Percentiles rank a stretch among this genome's conserved stretches.
Conservation (phyloP, 2,113 vertebrate species). For the Sapayoa aenigma region DNA sequence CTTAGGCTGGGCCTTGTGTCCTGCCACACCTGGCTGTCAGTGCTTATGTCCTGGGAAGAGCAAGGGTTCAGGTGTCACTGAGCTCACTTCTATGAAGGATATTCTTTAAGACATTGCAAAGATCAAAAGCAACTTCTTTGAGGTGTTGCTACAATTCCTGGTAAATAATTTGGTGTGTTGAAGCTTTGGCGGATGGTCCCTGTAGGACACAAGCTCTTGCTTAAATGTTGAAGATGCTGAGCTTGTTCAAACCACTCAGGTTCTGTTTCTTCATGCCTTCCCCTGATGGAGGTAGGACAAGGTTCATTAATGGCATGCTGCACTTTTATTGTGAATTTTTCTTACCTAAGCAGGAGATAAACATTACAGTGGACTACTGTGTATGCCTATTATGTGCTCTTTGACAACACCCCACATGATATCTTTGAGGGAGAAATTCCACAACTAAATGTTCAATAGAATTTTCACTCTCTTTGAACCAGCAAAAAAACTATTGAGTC, state of each 20-base stretch:
- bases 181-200: background rate
- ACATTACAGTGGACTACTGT: background rate
- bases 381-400: background rate
- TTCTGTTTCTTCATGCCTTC: background rate
- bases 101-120: background rate
- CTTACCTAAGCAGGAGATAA: background rate
- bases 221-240: background rate
- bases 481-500: background rate
- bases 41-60: background rate
- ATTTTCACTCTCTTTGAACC: background rate
- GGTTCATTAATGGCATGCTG: background rate
- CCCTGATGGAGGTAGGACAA: rapidly evolving
- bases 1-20: background rate
- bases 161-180: background rate
- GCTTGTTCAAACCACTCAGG: background rate
- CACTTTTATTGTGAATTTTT: background rate
- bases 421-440: background rate
- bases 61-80: background rate
- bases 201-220: background rate
- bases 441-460: background rate
- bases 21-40: background rate
- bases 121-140: background rate
- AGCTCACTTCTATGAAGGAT: background rate
- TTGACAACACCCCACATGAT: background rate
- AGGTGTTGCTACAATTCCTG: background rate